Evolutionary conservation across 2,797 vertebrate genomes (phyloP).

Genomic region (Gadopsis bispinosus): DNA sequence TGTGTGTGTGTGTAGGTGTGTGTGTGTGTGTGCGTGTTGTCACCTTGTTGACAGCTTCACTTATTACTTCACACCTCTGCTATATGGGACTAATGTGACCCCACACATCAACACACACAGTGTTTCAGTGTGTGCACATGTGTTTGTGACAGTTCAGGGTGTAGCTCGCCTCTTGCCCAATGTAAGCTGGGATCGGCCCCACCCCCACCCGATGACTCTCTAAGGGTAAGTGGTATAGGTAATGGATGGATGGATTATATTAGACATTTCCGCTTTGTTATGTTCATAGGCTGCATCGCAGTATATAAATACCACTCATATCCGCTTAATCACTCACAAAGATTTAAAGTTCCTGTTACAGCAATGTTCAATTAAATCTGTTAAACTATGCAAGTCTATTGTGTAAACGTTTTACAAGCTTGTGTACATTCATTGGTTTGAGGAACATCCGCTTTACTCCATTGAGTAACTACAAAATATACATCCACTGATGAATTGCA

Average conservation of each 20-base stretch:
- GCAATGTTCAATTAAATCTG: slow-evolving; percentile 3
- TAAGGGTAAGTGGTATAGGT: too few relatives aligned
- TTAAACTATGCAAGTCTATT: background rate
- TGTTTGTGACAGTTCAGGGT: background rate
- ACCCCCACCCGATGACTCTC: too few relatives aligned
- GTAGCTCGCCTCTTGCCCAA: too few relatives aligned
- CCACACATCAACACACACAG: slow-evolving; percentile 4
- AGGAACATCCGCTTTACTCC: background rate
- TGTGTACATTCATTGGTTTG: background rate
- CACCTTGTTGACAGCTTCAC: slow-evolving; percentile 36
- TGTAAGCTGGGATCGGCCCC: too few relatives aligned
- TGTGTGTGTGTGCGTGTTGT: slow-evolving; percentile 13
- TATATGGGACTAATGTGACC: slow-evolving; percentile 5
- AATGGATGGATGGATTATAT: background rate
- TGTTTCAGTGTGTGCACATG: background rate
- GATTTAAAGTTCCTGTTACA: background rate
- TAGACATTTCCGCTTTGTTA: slow-evolving; percentile 1
- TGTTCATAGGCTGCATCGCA: background rate
- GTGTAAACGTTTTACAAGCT: background rate
- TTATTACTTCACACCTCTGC: slow-evolving; percentile 47
- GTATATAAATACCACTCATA: background rate
- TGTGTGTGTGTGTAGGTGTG: background rate
- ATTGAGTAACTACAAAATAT: background rate
- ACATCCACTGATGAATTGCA: background rate
- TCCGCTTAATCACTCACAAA: background rate